A percentile compares a stretch with the other conserved stretches of the same genome.
Conservation (phyloP, 2,797 vertebrate genomes). For the Falco peregrinus region DNA sequence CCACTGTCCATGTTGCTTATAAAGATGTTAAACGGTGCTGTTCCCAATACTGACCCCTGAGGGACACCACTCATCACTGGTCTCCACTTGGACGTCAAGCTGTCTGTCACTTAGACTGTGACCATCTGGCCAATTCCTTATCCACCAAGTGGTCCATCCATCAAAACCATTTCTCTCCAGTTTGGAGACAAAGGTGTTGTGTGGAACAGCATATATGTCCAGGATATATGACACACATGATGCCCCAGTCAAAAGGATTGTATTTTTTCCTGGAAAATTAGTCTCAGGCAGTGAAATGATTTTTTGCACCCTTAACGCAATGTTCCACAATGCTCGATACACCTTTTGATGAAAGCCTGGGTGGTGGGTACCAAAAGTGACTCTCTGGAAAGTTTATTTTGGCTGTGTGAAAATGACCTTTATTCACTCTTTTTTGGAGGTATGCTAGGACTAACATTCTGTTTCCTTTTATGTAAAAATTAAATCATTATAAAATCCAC, state of each 20-base stretch:
- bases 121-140: too few species aligned
- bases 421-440: constrained; percentile 42
- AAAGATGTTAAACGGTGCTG: too few species aligned
- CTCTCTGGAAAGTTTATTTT: constrained; percentile 63
- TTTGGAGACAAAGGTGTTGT: too few species aligned
- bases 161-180: too few species aligned
- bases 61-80: too few species aligned
- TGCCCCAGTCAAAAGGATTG: background rate
- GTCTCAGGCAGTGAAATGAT: background rate
- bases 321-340: background rate
- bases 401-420: constrained; percentile 38
- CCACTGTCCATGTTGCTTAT: too few species aligned
- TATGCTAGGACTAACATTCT: constrained; percentile 47
- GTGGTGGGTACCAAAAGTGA: constrained; percentile 19
- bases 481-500: constrained; percentile 49
- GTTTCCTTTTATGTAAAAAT: constrained; percentile 56
- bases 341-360: background rate
- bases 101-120: too few species aligned
- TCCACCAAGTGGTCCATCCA: too few species aligned
- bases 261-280: background rate
- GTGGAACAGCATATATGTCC: too few species aligned
- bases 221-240: too few species aligned
- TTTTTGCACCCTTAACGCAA: background rate
- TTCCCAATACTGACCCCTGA: too few species aligned
- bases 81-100: too few species aligned